Evolutionary conservation across 1,140 invertebrate genomes (phyloP), one percentile per base, ranked within the genome.

Genomic region (Drosophila pandora): DNA sequence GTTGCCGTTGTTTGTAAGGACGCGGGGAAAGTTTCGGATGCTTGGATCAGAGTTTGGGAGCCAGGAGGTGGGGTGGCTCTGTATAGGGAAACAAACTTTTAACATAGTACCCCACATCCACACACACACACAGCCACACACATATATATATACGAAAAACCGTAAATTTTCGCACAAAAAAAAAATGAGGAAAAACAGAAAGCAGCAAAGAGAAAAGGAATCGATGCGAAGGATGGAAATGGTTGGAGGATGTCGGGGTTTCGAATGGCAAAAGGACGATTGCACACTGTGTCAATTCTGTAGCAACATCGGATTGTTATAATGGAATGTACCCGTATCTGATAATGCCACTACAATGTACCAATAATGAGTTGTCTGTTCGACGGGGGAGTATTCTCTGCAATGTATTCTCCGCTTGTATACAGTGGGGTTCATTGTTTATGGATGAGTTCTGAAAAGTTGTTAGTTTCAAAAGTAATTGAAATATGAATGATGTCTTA

Each of bases 91-190:
- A 60, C 77, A 84, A 80, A 85, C 71, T 83, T 84, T 83, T 85
- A 84, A 76, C 80, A 85, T 85, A 84, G 81, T 84, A 84, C 81
- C 80, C 81, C 81, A 84, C 72, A 84, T 85, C 79, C 64, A 78
- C 58, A 57, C 39, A 60, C 37, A 61, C 45, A 45, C 52, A 7
- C 53, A 64, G 17, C 17, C 50, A 59, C 12, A 58, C 67, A 58
- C 45, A 69, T 48, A 47, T 22, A 69, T n/a, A 49, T 30, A 48
- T 32, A 34, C 21, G 41, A 32, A 73, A 28, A 57, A n/a, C 32
- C 64, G 64, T 55, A 73, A 41, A 73, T 60, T 65, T 65, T 52
- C 28, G 45, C 50, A 54, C 23, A 72, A 59, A 47, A 63, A 71
- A 54, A 62, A 72, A 61, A 61, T 62, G 61, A 65, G 59, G 60